A percentile compares a stretch with the other conserved stretches of the same genome.
Conservation (phyloP, 2,888 invertebrate genomes). For the Caenorhabditis japonica region DNA sequence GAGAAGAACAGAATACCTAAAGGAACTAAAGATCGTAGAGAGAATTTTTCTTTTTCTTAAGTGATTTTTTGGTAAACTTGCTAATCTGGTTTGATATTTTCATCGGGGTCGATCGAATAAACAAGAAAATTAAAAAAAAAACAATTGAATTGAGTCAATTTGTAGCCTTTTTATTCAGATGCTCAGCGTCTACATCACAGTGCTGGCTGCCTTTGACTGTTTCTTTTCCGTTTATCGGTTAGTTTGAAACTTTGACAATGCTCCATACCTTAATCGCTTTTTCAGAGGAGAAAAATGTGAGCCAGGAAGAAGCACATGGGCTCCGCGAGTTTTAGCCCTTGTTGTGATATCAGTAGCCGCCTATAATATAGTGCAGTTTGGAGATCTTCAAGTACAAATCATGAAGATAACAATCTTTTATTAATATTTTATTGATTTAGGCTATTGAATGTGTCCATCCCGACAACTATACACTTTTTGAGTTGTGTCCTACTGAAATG, state of each 20-base stretch:
- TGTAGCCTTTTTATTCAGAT: constrained; percentile 58
- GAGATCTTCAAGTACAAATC: constrained; percentile 64
- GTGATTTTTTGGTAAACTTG: no score
- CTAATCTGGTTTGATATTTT: no score
- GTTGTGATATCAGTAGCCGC: constrained; percentile 63
- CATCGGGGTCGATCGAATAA: no score
- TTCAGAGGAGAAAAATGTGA: constrained; percentile 49
- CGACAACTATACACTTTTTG: constrained; percentile 59
- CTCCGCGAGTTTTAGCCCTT: constrained; percentile 57
- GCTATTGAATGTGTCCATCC: constrained; percentile 64
- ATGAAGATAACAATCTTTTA: neutral
- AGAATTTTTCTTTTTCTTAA: neutral
- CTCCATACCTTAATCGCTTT: no score
- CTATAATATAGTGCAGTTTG: constrained; percentile 70
- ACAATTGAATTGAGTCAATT: neutral
- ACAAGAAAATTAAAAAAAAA: neutral
- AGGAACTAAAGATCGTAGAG: neutral
- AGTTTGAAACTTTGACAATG: no score
- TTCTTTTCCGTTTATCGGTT: constrained; percentile 67
- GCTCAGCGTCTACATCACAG: constrained; percentile 73
- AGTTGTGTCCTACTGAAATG: constrained; percentile 73
- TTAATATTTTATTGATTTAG: constrained; percentile 25
- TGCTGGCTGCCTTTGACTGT: constrained; percentile 72
- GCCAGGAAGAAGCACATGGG: constrained; percentile 54
- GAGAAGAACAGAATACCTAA: neutral